These are phyloP conservation scores for Galerucella pusilla DNA, from an alignment of 2,888 invertebrate genomes.

Conservation along the genomic window DNA sequence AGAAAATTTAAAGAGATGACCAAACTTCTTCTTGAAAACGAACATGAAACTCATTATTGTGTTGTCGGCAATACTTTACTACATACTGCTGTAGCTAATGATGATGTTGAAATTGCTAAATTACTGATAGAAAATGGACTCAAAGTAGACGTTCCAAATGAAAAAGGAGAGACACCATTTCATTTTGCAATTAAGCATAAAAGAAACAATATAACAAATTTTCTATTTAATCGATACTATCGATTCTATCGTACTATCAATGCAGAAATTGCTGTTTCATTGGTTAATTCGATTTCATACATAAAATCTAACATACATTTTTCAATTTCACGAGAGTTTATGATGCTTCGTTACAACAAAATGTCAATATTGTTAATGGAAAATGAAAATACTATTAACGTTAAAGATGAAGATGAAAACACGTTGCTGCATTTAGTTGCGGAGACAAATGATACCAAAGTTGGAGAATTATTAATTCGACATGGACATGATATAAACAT, in stretches of 20 bases:
- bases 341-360: not conserved
- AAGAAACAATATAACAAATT: not conserved
- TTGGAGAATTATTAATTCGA: not conserved
- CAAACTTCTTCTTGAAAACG: not conserved
- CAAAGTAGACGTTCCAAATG: not conserved
- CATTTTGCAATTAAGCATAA: not conserved
- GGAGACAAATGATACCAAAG: not conserved
- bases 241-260: not conserved
- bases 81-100: not conserved
- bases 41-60: not conserved
- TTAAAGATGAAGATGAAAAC: not conserved
- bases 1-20: not conserved
- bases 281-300: not conserved
- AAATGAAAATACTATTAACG: not conserved
- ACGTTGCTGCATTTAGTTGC: slow-evolving; percentile 2
- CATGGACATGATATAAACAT: not conserved
- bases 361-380: not conserved
- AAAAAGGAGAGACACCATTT: not conserved
- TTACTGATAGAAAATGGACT: not conserved
- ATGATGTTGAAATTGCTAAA: not conserved
- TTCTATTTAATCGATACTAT: not conserved
- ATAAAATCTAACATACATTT: not conserved
- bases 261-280: not conserved
- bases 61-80: not conserved
- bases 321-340: not conserved